A percentile compares a stretch with the other conserved stretches of the same genome.
Evolutionary conservation across 1,140 invertebrate species (phyloP).

Genomic region (Aphelenchoides avenae): DNA sequence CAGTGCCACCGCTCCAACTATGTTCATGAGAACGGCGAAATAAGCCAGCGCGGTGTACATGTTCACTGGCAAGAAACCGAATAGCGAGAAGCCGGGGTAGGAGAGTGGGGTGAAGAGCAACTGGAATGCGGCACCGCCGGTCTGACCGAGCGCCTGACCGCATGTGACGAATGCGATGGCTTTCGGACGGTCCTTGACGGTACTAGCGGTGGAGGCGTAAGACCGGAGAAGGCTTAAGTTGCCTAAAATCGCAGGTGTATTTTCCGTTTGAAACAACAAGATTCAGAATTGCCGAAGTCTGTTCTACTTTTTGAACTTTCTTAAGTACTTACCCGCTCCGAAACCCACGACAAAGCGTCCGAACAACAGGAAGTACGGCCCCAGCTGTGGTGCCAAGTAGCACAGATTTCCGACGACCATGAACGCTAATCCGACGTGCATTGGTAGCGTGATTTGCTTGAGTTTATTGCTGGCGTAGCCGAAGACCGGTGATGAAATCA

Average conservation of each 20-base stretch:
- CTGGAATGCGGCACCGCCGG: slow-evolving; percentile 53
- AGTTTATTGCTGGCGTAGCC: slow-evolving; percentile 59
- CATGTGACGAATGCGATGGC: slow-evolving; percentile 47
- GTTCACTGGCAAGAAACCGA: slow-evolving; percentile 55
- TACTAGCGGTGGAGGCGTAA: slow-evolving; percentile 43
- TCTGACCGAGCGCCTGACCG: slow-evolving; percentile 39
- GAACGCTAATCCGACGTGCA: slow-evolving; percentile 58
- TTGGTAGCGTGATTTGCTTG: slow-evolving; percentile 54
- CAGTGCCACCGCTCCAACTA: slow-evolving; percentile 36
- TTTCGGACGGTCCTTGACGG: slow-evolving; percentile 29
- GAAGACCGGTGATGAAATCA: slow-evolving; percentile 61
- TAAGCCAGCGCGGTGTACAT: slow-evolving; percentile 61
- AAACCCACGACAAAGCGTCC: slow-evolving; percentile 41
- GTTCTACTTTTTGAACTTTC: no score
- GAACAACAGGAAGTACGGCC: slow-evolving; percentile 31
- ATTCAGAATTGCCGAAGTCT: no score
- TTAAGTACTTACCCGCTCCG: slow-evolving; percentile 47
- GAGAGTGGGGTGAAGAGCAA: slow-evolving; percentile 33
- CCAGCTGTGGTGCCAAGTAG: slow-evolving; percentile 57
- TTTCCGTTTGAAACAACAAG: no score
- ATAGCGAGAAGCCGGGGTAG: slow-evolving; percentile 59
- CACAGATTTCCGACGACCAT: slow-evolving; percentile 60
- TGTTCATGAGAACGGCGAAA: slow-evolving; percentile 42
- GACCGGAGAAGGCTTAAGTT: slow-evolving; percentile 38
- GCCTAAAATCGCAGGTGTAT: slow-evolving; percentile 3